Evolutionary conservation across 2,797 vertebrate genomes (phyloP).

Genomic region (Sus cebifrons): DNA sequence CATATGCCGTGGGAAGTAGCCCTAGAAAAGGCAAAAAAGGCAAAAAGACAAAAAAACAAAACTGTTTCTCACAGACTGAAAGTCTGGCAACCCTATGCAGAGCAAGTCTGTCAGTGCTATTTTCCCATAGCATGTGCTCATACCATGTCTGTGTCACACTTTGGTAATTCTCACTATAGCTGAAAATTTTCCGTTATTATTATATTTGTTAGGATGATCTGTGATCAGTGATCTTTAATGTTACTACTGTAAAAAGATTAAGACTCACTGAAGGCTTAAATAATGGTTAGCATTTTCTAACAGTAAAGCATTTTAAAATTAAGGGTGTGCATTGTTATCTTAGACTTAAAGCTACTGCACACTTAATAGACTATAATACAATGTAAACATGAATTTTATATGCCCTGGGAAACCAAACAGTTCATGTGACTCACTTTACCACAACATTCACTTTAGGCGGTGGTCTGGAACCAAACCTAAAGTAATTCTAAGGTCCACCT

Average conservation of each 20-base stretch:
- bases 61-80: accelerated
- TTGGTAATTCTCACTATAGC: neutral
- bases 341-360: accelerated
- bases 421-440: accelerated
- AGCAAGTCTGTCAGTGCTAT: accelerated
- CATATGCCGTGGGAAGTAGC: too few species aligned
- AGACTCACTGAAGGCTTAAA: too few species aligned
- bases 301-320: neutral
- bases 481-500: neutral
- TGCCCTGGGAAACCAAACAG: accelerated
- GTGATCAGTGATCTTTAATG: neutral
- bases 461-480: accelerated
- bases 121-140: accelerated
- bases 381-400: accelerated
- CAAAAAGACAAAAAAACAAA: too few species aligned
- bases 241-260: neutral
- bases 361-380: accelerated
- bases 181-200: accelerated
- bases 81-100: neutral
- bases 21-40: too few species aligned
- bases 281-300: neutral
- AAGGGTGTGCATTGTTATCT: too few species aligned
- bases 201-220: neutral
- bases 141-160: neutral
- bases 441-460: accelerated